Evolutionary conservation across 2,113 vertebrate species (phyloP), one percentile per base, ranked within the genome.

Genomic region (Furnarius figulus): DNA sequence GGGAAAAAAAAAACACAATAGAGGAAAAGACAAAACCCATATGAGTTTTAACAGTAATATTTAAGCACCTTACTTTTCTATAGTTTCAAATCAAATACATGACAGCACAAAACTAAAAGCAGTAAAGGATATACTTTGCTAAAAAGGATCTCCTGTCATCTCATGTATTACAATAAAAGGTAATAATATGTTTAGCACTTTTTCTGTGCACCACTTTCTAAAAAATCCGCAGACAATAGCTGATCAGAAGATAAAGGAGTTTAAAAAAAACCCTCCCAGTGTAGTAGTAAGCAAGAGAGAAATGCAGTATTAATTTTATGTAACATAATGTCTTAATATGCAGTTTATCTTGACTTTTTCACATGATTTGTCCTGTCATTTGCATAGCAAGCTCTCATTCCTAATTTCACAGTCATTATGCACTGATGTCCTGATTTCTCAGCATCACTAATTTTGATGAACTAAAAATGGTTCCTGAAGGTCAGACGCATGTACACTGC

Each of bases 381-480:
- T 99, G 99, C 99, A 99, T 98, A 99, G 98, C 95, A 97, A 97
- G 97, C 97, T 98, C 98, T 98, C 98, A 97, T 98, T 98, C 98
- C 98, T 99, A 99, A 99, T 99, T 99, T 99, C 99, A 99, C 99
- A 99, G 98, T 99, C 99, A 99, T 99, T 99, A 99, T 99, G 99
- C 98, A 98, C 98, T 98, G 98, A 99, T 98, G 99, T 99, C 98
- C 98, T 98, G 98, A 99, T 98, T 99, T 98, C 98, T 98, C 98
- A 98, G 99, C 99, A 99, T 99, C 98, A 98, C 99, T 99, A 99
- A 99, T 99, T 99, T 99, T 99, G 98, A 99, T 98, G 98, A 99
- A 99, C 98, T 99, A 99, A 98, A 98, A 98, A 98, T 96, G 98
- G 98, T 98, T 99, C 98, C 98, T 99, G 99, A 99, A 99, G 99